Percentiles rank a stretch among this genome's conserved stretches.
Evolutionary conservation across 1,140 invertebrate genomes (phyloP).

Genomic region (Andrena cerasifolii): DNA sequence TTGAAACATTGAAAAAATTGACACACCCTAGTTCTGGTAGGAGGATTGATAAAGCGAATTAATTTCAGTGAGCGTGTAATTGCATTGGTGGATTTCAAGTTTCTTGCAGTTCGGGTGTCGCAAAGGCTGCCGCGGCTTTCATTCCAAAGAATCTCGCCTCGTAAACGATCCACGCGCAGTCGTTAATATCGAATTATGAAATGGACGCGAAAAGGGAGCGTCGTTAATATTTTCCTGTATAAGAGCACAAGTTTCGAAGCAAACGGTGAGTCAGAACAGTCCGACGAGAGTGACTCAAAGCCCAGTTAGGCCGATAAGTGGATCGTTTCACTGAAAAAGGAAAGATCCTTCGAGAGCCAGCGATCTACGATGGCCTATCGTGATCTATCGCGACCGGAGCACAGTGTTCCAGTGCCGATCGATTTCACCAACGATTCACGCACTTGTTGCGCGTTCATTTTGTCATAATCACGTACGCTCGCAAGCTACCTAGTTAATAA

Average conservation of each 20-base stretch:
- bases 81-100: background rate
- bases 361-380: slow-evolving; percentile 46
- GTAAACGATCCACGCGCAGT: background rate
- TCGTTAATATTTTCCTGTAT: slow-evolving; percentile 40
- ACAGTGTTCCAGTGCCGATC: slow-evolving; percentile 32
- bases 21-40: no score
- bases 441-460: slow-evolving; percentile 45
- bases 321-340: slow-evolving; percentile 68
- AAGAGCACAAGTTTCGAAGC: slow-evolving; percentile 44
- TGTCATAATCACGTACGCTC: background rate
- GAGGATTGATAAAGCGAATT: no score
- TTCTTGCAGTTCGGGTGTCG: background rate
- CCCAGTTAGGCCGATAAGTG: slow-evolving; percentile 57
- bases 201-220: slow-evolving; percentile 6
- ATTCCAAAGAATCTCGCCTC: background rate
- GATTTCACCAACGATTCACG: slow-evolving; percentile 19
- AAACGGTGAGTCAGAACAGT: slow-evolving; percentile 49
- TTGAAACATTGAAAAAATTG: no score
- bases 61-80: background rate
- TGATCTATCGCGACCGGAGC: slow-evolving; percentile 28
- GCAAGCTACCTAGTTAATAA: no score
- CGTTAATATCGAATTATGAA: slow-evolving; percentile 32
- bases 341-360: slow-evolving; percentile 65
- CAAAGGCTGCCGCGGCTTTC: background rate
- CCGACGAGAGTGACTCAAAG: slow-evolving; percentile 54